Evolutionary conservation across 2,113 vertebrate genomes (phyloP), one percentile per base, ranked within the genome.

Genomic region (Physeter macrocephalus): DNA sequence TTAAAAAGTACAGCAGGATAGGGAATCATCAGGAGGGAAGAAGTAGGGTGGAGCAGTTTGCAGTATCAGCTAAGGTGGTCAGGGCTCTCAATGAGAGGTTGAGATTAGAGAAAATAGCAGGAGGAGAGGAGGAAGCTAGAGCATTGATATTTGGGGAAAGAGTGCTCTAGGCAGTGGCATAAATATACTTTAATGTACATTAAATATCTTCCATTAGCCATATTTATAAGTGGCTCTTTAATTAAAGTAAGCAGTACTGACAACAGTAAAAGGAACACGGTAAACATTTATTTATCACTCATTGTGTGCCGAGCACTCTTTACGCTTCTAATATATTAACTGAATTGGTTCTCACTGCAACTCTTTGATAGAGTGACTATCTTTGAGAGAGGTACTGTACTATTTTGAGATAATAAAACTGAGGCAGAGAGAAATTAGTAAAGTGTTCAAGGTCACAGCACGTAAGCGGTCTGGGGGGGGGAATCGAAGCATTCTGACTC

Each of bases 281-380:
- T 7, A 83, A 94, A 88, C 29, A n/a, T 78, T 66, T 88, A 72
- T 71, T 54, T 83, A 71, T 18, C 77, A 36, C 27, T 62, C 36
- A 39, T 57, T 46, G 43, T 46, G 46, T 80, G 49, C 27, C 49
- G 69, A 69, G 36, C 18, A 49, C 13, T 83, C 41, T 46, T 80
- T 84, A 67, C 18, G 29, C n/a, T 90, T 93, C 62, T 78, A 34
- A 21, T n/a, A 8, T 72, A 67, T 83, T 61, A 87, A 92, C 31
- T 77, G 94, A 90, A 86, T 15, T 88, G 41, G 83, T 82, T 89
- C 67, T 96, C 87, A 93, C 6, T 72, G 93, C 7, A 80, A 89
- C 3, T 86, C 69, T 92, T 82, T 54, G 59, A 54, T 59, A 78
- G 20, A 89, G 9, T 3, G 46, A 82, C 49, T 94, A 64, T 36